Conservation (phyloP, 2,113 vertebrate species). For the Sterrhoptilus dennistouni region DNA sequence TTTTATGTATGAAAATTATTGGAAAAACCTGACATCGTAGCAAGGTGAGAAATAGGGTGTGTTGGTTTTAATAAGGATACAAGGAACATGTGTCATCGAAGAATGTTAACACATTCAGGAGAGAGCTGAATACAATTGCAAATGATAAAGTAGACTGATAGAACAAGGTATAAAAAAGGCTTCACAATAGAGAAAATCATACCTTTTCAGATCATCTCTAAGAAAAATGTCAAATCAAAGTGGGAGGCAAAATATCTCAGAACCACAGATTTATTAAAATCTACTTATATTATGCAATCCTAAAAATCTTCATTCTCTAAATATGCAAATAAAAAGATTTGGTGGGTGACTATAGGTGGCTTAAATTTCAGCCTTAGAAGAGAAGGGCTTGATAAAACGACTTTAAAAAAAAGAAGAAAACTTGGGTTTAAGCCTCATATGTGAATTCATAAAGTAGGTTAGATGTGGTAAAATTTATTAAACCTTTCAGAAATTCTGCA, state of each 20-base stretch:
- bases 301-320: conserved; percentile 1
- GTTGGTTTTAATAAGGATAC: conserved; percentile 31
- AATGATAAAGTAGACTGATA: conserved; percentile 34
- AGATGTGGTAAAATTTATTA: not conserved
- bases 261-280: conserved; percentile 24
- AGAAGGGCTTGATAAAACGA: not conserved
- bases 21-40: not conserved
- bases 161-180: conserved; percentile 26
- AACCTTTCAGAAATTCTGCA: not conserved
- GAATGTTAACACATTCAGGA: not conserved
- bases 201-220: conserved; percentile 41
- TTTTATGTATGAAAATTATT: not conserved
- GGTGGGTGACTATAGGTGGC: not conserved
- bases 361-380: not conserved
- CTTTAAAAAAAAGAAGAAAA: not conserved
- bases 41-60: not conserved
- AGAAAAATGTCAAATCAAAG: conserved; percentile 54
- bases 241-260: conserved; percentile 43
- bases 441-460: not conserved
- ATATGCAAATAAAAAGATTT: conserved; percentile 1
- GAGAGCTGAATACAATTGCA: conserved; percentile 10
- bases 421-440: not conserved
- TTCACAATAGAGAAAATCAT: conserved; percentile 38
- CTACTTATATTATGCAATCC: conserved; percentile 5
- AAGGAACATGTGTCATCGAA: not conserved